These are phyloP conservation scores for Pycnonotus jocosus DNA, from an alignment of 2,113 vertebrate species.

Conservation along the genomic window DNA sequence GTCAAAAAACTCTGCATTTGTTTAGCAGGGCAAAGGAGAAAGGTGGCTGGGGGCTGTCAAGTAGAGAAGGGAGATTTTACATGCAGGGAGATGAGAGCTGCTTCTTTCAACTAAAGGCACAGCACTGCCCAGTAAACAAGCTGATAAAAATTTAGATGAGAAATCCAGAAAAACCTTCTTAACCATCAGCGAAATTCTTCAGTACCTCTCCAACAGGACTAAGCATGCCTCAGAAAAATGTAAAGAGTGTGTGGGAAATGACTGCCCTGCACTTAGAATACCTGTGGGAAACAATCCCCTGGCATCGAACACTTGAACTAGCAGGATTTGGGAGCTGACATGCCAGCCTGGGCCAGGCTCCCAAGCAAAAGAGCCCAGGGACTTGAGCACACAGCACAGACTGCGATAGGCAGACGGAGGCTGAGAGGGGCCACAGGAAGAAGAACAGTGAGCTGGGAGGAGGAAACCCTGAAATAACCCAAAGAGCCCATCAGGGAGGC, in stretches of 20 bases:
- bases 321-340: background rate
- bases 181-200: background rate
- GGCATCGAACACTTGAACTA: background rate
- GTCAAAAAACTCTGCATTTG: background rate
- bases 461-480: background rate
- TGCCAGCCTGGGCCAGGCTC: rapidly evolving
- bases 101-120: background rate
- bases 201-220: background rate
- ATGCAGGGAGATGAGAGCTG: background rate
- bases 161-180: background rate
- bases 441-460: background rate
- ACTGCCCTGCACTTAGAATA: background rate
- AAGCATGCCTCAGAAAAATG: background rate
- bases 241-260: background rate
- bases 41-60: background rate
- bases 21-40: background rate
- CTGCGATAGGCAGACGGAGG: background rate
- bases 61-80: background rate
- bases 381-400: background rate
- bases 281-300: background rate
- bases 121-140: background rate
- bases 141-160: background rate
- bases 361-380: background rate
- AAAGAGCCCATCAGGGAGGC: background rate
- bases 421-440: background rate